Conservation (phyloP, 2,888 invertebrate genomes). For the Oligia strigilis region DNA sequence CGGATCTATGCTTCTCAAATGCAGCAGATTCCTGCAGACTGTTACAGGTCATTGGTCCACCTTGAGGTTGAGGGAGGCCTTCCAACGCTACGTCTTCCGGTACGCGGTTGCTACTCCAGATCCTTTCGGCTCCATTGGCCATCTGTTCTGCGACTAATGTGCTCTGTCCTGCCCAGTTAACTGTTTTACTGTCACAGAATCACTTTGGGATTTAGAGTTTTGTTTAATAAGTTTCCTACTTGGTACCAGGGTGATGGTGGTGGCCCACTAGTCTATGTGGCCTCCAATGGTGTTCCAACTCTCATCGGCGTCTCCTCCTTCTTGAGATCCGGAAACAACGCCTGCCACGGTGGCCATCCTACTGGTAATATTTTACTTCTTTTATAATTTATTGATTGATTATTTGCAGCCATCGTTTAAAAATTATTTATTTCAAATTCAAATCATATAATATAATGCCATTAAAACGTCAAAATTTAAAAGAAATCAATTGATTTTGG, state of each 20-base stretch:
- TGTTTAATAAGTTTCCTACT: not conserved
- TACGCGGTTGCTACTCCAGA: no score
- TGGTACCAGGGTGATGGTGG: slow-evolving; percentile 77
- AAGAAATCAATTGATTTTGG: not conserved
- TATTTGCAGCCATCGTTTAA: not conserved
- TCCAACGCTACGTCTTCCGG: no score
- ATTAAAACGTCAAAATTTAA: not conserved
- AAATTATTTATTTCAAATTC: not conserved
- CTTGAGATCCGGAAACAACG: slow-evolving; percentile 73
- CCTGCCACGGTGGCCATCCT: slow-evolving; percentile 85
- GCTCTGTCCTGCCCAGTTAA: no score
- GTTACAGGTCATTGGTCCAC: no score
- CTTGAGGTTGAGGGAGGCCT: no score
- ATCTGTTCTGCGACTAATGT: no score
- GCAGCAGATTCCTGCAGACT: no score
- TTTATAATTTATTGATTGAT: not conserved
- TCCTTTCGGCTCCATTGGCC: no score
- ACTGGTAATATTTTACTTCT: slow-evolving; percentile 71
- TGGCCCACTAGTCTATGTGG: slow-evolving; percentile 8
- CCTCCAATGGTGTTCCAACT: slow-evolving; percentile 52
- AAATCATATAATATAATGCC: not conserved
- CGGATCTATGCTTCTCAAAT: no score
- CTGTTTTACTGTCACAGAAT: no score
- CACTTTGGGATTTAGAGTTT: not conserved
- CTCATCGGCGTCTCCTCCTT: slow-evolving; percentile 81